Evolutionary conservation across 2,888 invertebrate species (phyloP).

Genomic region (Mythimna loreyi): DNA sequence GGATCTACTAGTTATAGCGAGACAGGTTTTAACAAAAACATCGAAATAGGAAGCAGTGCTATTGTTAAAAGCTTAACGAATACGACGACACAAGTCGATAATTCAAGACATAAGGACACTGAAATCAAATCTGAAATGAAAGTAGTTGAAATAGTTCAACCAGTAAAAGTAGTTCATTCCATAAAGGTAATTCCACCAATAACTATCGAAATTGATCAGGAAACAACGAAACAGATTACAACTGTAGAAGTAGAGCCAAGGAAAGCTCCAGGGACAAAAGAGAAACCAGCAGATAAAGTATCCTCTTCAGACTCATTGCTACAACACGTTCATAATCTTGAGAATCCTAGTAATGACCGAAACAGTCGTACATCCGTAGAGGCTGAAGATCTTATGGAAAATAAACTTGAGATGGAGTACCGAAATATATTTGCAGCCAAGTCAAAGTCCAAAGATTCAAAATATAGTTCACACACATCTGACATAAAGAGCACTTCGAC

Average conservation of each 20-base stretch:
- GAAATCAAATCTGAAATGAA: slow-evolving; percentile 24
- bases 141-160: slow-evolving; percentile 11
- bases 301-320: slow-evolving; percentile 82
- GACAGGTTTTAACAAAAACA: slow-evolving; percentile 56
- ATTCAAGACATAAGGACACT: slow-evolving; percentile 14
- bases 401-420: slow-evolving; percentile 82
- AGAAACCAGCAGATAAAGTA: slow-evolving; percentile 50
- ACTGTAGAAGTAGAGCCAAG: no score
- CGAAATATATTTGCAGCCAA: slow-evolving; percentile 76
- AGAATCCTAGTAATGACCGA: slow-evolving; percentile 74
- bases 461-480: slow-evolving; percentile 60
- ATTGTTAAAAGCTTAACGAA: slow-evolving; percentile 62
- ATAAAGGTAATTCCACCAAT: slow-evolving; percentile 36
- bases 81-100: slow-evolving; percentile 72
- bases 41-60: slow-evolving; percentile 71
- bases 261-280: slow-evolving; percentile 2
- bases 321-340: slow-evolving; percentile 81
- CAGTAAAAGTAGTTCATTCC: slow-evolving; percentile 32
- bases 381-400: slow-evolving; percentile 75
- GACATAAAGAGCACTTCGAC: slow-evolving; percentile 77
- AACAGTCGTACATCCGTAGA: slow-evolving; percentile 65
- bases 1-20: slow-evolving; percentile 72
- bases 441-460: slow-evolving; percentile 70
- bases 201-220: slow-evolving; percentile 34
- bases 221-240: slow-evolving; percentile 12